Percentiles rank a stretch among this genome's conserved stretches.
These are phyloP conservation scores for Carcharodon carcharias DNA, from an alignment of 2,797 vertebrate species.

Conservation along the genomic window DNA sequence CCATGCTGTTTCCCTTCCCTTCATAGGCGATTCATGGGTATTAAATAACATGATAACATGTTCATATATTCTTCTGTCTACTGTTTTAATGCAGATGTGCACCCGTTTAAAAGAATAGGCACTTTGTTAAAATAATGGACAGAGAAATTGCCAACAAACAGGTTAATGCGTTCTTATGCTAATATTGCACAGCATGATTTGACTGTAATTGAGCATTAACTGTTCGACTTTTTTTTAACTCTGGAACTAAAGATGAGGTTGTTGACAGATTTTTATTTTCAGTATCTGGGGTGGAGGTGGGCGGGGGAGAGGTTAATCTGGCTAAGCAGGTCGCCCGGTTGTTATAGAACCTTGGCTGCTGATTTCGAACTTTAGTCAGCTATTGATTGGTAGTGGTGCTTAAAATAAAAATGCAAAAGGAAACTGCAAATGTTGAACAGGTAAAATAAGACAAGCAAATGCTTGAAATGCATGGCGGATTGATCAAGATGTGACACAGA, in stretches of 20 bases:
- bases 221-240: background rate
- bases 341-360: background rate
- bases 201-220: background rate
- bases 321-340: background rate
- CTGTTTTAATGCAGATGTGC: background rate
- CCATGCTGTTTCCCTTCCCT: background rate
- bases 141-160: background rate
- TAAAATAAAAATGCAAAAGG: background rate
- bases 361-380: background rate
- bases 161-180: background rate
- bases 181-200: background rate
- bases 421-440: background rate
- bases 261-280: background rate
- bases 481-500: background rate
- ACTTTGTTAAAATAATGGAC: background rate
- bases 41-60: background rate
- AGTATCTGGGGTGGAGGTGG: background rate
- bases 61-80: background rate
- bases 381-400: background rate
- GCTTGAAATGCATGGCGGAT: background rate
- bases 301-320: background rate
- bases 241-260: background rate
- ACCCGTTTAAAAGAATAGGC: background rate
- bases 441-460: background rate
- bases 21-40: too few species aligned